Conservation (phyloP, 2,113 vertebrate species). For the Ictalurus furcatus region DNA sequence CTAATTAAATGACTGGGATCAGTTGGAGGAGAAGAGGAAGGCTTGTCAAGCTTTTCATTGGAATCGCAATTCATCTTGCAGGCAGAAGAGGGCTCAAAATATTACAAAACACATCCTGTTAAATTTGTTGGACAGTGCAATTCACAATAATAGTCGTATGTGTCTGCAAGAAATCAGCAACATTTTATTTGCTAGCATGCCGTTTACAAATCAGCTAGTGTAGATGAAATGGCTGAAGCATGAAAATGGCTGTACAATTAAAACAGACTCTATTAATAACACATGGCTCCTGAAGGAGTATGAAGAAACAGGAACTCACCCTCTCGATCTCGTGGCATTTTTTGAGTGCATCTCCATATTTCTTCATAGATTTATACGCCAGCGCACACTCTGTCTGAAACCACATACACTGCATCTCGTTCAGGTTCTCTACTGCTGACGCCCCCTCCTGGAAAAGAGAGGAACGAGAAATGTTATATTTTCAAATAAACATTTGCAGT, state of each 20-base stretch:
- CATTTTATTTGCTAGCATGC: not conserved
- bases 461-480: not conserved
- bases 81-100: not conserved
- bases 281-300: not conserved
- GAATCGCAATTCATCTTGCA: not conserved
- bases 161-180: not conserved
- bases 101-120: not conserved
- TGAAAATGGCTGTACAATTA: not conserved
- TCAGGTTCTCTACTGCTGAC: constrained; percentile 74
- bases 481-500: not conserved
- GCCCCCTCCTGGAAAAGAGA: constrained; percentile 67
- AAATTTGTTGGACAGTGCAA: not conserved
- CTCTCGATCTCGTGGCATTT: constrained; percentile 99
- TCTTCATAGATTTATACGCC: constrained; percentile 93
- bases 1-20: not conserved
- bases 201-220: no score
- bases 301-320: constrained; percentile 72
- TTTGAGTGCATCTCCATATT: constrained; percentile 95
- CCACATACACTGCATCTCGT: constrained; percentile 99
- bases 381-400: constrained; percentile 97
- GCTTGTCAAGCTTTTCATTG: not conserved
- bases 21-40: not conserved
- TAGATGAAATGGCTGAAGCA: not conserved
- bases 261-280: not conserved
- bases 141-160: not conserved